These are phyloP conservation scores for Byasa hedistus DNA, from an alignment of 2,888 invertebrate species.

Conservation along the genomic window DNA sequence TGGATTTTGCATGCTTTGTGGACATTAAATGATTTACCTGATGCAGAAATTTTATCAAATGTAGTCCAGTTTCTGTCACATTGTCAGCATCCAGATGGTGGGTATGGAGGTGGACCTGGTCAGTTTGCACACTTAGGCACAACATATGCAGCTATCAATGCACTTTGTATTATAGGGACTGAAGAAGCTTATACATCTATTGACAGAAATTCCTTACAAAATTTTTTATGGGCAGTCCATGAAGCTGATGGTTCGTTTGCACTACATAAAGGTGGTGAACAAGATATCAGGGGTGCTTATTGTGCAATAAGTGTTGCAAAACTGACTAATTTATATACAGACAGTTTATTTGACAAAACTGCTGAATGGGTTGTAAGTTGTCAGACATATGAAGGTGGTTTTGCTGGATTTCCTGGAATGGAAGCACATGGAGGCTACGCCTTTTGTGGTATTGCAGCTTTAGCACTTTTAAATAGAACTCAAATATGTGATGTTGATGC, in stretches of 20 bases:
- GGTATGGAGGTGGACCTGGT: conserved; percentile 96
- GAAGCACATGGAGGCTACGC: conserved; percentile 99
- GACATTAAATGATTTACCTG: conserved; percentile 79
- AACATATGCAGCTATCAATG: conserved; percentile 98
- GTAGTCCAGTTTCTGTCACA: conserved; percentile 65
- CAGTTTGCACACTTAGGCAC: conserved; percentile 97
- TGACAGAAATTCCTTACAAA: conserved; percentile 86
- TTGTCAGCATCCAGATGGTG: conserved; percentile 90
- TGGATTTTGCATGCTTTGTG: conserved; percentile 97
- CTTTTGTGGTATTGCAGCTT: conserved; percentile 96
- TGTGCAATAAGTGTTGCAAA: conserved; percentile 96
- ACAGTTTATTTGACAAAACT: conserved; percentile 89
- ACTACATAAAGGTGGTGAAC: conserved; percentile 95
- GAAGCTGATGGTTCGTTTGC: conserved; percentile 93
- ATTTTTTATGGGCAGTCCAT: conserved; percentile 89
- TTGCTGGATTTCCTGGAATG: conserved; percentile 92
- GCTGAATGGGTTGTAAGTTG: conserved; percentile 96
- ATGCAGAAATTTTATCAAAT: conserved; percentile 61
- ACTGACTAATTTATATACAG: conserved; percentile 88
- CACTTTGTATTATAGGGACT: conserved; percentile 93
- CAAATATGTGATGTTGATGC: conserved; percentile 87
- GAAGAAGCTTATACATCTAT: conserved; percentile 92
- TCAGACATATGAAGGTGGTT: conserved; percentile 99
- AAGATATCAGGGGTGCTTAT: conserved; percentile 97
- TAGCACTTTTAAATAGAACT: conserved; percentile 89